Percentiles rank a stretch among this genome's conserved stretches.
These are phyloP conservation scores for Oryzias celebensis DNA, from an alignment of 2,113 vertebrate species.

Conservation along the genomic window DNA sequence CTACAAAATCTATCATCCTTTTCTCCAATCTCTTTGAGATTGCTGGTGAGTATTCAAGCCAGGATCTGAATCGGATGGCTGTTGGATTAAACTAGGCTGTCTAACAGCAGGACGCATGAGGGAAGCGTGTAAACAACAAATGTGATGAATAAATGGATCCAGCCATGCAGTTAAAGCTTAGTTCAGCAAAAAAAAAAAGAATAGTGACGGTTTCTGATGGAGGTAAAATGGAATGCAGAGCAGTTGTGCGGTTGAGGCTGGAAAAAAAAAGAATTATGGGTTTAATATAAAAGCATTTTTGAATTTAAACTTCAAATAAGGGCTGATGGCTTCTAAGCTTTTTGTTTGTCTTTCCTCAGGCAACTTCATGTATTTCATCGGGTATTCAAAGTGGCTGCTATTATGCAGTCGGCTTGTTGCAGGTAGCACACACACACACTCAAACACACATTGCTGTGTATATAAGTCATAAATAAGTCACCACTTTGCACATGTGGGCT, in stretches of 20 bases:
- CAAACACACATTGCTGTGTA: background rate
- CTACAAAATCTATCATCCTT: constrained; percentile 80
- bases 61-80: constrained; percentile 2
- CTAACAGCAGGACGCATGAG: too few species aligned
- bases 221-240: too few species aligned
- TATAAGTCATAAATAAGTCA: background rate
- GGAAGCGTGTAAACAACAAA: too few species aligned
- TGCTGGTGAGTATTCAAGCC: constrained; percentile 68
- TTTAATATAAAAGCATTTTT: background rate
- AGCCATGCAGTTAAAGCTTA: too few species aligned
- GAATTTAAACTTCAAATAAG: background rate
- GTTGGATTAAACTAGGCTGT: background rate
- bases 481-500: background rate
- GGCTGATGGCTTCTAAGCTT: background rate
- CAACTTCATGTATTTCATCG: constrained; percentile 86
- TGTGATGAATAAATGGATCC: too few species aligned
- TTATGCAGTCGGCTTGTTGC: constrained; percentile 82
- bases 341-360: constrained; percentile 59
- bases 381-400: constrained; percentile 83
- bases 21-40: constrained; percentile 85
- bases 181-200: too few species aligned
- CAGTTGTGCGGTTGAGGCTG: too few species aligned
- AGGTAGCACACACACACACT: constrained; percentile 63
- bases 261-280: too few species aligned
- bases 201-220: too few species aligned